A percentile compares a stretch with the other conserved stretches of the same genome.
Conservation (phyloP, 2,888 invertebrate species). For the Syritta pipiens region DNA sequence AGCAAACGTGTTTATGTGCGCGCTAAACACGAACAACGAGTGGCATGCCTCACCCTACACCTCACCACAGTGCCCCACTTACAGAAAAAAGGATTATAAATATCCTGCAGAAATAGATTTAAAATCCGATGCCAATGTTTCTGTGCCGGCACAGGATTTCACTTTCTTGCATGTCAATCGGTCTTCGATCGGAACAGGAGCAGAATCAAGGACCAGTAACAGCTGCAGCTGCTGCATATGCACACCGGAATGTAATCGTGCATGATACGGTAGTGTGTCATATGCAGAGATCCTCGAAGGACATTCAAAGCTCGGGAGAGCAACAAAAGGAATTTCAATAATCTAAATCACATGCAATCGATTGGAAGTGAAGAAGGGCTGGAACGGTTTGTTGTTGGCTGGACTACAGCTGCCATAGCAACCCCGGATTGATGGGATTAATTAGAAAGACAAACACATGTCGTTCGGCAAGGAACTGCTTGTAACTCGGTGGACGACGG, state of each 20-base stretch:
- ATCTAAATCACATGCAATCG: conserved; percentile 64
- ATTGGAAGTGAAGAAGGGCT: conserved; percentile 36
- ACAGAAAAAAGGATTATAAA: conserved; percentile 64
- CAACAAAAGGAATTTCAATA: conserved; percentile 58
- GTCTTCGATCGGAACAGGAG: neutral
- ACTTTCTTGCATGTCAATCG: conserved; percentile 56
- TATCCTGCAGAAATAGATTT: conserved; percentile 66
- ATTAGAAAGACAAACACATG: conserved; percentile 60
- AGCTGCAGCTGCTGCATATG: neutral
- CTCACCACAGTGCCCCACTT: conserved; percentile 27
- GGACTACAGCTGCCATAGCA: too few species aligned
- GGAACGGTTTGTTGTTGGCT: too few species aligned
- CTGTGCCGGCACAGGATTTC: conserved; percentile 28
- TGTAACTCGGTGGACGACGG: neutral
- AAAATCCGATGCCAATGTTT: conserved; percentile 53
- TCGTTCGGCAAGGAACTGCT: neutral
- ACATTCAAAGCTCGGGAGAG: conserved; percentile 8
- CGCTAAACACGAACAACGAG: conserved; percentile 26
- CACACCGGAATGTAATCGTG: conserved; percentile 42
- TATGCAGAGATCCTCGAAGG: conserved; percentile 54
- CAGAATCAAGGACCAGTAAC: neutral
- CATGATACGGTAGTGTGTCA: conserved; percentile 45
- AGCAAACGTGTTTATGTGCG: conserved; percentile 48
- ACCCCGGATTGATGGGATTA: conserved; percentile 42
- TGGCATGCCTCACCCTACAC: neutral